Evolutionary conservation across 2,888 invertebrate species (phyloP).

Genomic region (Zele albiditarsus): DNA sequence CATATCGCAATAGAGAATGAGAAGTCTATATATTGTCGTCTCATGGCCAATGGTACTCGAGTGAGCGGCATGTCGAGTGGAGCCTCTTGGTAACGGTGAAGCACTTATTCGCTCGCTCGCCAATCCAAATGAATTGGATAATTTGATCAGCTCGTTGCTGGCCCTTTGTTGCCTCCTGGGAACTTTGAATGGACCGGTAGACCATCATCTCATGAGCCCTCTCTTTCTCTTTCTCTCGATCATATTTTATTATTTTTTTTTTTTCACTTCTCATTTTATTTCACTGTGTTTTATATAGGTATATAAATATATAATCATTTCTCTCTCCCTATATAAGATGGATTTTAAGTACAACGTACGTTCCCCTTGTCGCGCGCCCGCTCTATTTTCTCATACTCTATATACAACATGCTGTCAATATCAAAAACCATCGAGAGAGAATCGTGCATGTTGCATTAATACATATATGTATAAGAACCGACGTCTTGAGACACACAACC

Average conservation of each 20-base stretch:
- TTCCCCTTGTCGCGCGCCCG: background rate
- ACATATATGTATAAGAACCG: background rate
- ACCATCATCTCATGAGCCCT: constrained; percentile 62
- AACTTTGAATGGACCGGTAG: constrained; percentile 70
- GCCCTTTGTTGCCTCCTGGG: constrained; percentile 73
- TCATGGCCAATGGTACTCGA: constrained; percentile 64
- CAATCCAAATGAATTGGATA: constrained; percentile 73
- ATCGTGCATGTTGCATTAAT: background rate
- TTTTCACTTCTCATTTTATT: constrained; percentile 22
- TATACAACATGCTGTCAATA: constrained; percentile 1
- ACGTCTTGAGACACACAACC: background rate
- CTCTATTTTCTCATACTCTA: constrained; percentile 12
- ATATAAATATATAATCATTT: background rate
- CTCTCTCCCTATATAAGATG: constrained; percentile 2
- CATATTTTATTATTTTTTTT: constrained; percentile 42
- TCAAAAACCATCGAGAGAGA: constrained; percentile 3
- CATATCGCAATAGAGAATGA: constrained; percentile 19
- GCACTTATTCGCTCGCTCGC: constrained; percentile 69
- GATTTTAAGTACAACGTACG: background rate
- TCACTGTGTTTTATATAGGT: background rate
- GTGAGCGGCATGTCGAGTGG: constrained; percentile 57
- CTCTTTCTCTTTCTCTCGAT: constrained; percentile 42
- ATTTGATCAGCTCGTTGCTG: constrained; percentile 73
- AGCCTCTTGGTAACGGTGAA: constrained; percentile 67
- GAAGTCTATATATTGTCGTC: constrained; percentile 48